Base-by-base conservation (phyloP, 1,140 invertebrate genomes). In the Cydia amplana region DNA sequence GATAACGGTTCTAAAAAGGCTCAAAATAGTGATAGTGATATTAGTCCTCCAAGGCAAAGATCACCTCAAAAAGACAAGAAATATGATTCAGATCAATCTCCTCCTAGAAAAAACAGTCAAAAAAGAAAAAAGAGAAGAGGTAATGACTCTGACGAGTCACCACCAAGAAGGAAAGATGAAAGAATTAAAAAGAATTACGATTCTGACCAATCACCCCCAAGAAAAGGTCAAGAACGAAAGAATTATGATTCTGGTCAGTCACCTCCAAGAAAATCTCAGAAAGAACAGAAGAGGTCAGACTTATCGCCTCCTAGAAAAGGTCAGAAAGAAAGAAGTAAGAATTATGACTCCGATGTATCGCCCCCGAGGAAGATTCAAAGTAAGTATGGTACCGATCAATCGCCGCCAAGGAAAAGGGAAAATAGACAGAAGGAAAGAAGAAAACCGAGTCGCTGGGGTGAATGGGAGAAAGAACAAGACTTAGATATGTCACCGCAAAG, bases 151-250 rank as follows among this genome's bases (percentile, higher is more conserved):
- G 40, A 78, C 18, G 32, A 60, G 10, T 72, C 75, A 55, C 65
- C 74, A 6, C 75, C 51, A n/a, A 75, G 36, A 80, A 75, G 74
- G 36, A 75, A 73, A 60, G 72, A 73, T 75, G 51, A 77, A 23
- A 78, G 76, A 64, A 76, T 72, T 55, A 64, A 75, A 76, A 63
- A 72, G 77, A 73, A 77, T n/a, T 63, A 43, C 20, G 82, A 82
- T 75, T 87, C 82, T 16, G 88, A 89, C 60, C 43, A 85, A n/a
- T 93, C 86, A 72, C 91, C 93, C 16, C 87, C 89, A 40, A 88
- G 90, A 73, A 83, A 79, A 36, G 2, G 63, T 20, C 10, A 73
- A 79, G 63, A 78, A 9, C 72, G 46, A 12, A 82, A 67, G 77
- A 72, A 76, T n/a, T 72, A 43, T n/a, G 82, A 82, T 74, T 87